phyloP scores from a whole-genome alignment of 2,888 invertebrate species.

The Noctua fimbriata region DNA sequence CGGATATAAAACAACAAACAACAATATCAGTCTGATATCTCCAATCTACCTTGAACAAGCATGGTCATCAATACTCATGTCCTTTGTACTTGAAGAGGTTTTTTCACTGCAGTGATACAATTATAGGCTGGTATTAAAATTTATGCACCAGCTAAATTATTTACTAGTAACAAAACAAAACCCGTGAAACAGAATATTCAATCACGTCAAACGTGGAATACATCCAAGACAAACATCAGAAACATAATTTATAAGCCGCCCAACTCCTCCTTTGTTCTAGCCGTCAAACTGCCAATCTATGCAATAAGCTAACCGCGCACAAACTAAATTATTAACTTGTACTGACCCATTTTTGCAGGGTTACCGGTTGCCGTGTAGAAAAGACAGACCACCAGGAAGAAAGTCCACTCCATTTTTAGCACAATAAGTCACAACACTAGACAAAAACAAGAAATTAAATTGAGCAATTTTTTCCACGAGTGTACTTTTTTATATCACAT shows the following conservation, averaged over 20 bases:
- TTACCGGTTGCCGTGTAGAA: slow-evolving; percentile 78
- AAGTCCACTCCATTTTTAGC: slow-evolving; percentile 82
- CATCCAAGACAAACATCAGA: slow-evolving; percentile 62
- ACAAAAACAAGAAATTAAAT: slow-evolving; percentile 68
- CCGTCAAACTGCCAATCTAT: slow-evolving; percentile 79
- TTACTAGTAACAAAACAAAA: background rate
- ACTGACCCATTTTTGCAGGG: slow-evolving; percentile 89
- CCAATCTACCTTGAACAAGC: background rate
- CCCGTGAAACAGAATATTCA: slow-evolving; percentile 51
- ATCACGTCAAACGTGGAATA: slow-evolving; percentile 53
- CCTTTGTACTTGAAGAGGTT: background rate
- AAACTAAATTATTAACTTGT: slow-evolving; percentile 81
- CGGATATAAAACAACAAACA: background rate
- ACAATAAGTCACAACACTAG: slow-evolving; percentile 70
- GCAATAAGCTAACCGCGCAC: slow-evolving; percentile 74
- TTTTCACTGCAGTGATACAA: background rate
- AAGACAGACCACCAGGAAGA: slow-evolving; percentile 73
- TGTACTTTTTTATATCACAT: slow-evolving; percentile 76
- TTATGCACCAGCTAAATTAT: slow-evolving; percentile 1
- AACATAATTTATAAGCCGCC: slow-evolving; percentile 60
- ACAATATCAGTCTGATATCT: background rate
- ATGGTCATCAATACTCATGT: background rate
- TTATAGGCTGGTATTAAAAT: background rate
- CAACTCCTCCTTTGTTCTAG: slow-evolving; percentile 77
- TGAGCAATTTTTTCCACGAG: slow-evolving; percentile 71